phyloP scores from a whole-genome alignment of 2,888 invertebrate species.

The Scaptomyza tumidula region DNA sequence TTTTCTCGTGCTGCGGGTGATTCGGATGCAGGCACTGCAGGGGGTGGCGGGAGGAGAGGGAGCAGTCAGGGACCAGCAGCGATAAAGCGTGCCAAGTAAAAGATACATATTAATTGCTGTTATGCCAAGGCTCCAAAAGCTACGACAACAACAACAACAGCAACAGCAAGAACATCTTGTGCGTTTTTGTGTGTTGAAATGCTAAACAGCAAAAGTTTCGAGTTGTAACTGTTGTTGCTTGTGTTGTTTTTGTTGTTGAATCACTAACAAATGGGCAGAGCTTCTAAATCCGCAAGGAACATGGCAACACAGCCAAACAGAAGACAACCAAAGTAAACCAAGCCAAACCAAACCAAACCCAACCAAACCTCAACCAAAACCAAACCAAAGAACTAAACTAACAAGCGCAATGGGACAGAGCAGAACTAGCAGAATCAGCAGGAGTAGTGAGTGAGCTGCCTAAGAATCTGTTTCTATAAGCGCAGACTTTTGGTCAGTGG shows the following conservation, averaged over 20 bases:
- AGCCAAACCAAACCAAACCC: slow-evolving; percentile 17
- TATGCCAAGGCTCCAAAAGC: slow-evolving; percentile 44
- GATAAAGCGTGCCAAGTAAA: slow-evolving; percentile 74
- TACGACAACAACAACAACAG: slow-evolving; percentile 23
- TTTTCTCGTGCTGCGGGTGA: slow-evolving; percentile 16
- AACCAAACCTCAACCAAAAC: slow-evolving; percentile 43
- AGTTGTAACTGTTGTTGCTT: slow-evolving; percentile 13
- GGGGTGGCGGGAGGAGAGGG: neutral
- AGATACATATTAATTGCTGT: slow-evolving; percentile 78
- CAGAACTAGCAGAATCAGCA: neutral
- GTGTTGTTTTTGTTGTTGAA: slow-evolving; percentile 29
- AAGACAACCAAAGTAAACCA: slow-evolving; percentile 17
- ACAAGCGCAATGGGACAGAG: slow-evolving; percentile 53
- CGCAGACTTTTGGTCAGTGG: slow-evolving; percentile 36
- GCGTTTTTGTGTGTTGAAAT: slow-evolving; percentile 66
- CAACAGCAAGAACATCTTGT: slow-evolving; percentile 22
- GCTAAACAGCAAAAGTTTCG: slow-evolving; percentile 68
- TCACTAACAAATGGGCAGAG: slow-evolving; percentile 55
- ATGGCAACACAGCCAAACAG: slow-evolving; percentile 29
- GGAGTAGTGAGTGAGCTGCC: neutral
- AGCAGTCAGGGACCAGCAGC: slow-evolving; percentile 13
- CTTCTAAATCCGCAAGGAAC: slow-evolving; percentile 48
- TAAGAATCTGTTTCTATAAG: slow-evolving; percentile 28
- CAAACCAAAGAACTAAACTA: slow-evolving; percentile 59
- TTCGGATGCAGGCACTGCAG: neutral